Percentiles rank a stretch among this genome's conserved stretches.
Evolutionary conservation across 2,888 invertebrate species (phyloP).

Genomic region (Leucophora obtusa): DNA sequence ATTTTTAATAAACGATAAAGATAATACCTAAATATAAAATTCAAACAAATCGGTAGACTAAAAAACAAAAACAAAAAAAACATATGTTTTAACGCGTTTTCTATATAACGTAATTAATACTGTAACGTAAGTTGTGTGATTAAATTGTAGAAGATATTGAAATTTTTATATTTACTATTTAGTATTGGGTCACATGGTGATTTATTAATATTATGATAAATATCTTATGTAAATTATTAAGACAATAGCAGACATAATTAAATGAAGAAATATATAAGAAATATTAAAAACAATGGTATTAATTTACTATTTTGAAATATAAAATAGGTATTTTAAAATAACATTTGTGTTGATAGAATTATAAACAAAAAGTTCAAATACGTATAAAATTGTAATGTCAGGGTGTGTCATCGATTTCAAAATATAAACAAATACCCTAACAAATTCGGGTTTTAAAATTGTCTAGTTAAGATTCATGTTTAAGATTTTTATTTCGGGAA

Average conservation of each 20-base stretch:
- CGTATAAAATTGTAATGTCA: too few relatives aligned
- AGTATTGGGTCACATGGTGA: conserved; percentile 32
- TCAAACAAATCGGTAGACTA: conserved; percentile 9
- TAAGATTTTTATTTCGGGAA: too few relatives aligned
- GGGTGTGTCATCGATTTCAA: too few relatives aligned
- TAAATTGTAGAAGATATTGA: neutral
- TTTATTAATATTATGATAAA: conserved; percentile 1
- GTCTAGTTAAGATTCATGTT: too few relatives aligned
- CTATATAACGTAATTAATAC: neutral
- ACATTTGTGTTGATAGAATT: too few relatives aligned
- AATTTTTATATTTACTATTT: neutral
- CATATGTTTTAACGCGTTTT: conserved; percentile 5
- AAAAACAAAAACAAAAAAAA: neutral
- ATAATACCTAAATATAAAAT: conserved; percentile 11
- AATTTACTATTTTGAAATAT: neutral
- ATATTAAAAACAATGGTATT: neutral
- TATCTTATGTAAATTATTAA: conserved; percentile 4
- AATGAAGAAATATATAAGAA: conserved; percentile 19
- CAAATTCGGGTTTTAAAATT: too few relatives aligned
- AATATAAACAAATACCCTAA: too few relatives aligned
- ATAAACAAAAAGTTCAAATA: too few relatives aligned
- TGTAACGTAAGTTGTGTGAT: neutral
- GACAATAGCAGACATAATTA: conserved; percentile 28
- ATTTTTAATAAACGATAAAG: conserved; percentile 21
- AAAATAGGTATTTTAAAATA: too few relatives aligned